These are phyloP conservation scores for Batillaria attramentaria DNA, from an alignment of 1,140 invertebrate species.

Conservation along the genomic window DNA sequence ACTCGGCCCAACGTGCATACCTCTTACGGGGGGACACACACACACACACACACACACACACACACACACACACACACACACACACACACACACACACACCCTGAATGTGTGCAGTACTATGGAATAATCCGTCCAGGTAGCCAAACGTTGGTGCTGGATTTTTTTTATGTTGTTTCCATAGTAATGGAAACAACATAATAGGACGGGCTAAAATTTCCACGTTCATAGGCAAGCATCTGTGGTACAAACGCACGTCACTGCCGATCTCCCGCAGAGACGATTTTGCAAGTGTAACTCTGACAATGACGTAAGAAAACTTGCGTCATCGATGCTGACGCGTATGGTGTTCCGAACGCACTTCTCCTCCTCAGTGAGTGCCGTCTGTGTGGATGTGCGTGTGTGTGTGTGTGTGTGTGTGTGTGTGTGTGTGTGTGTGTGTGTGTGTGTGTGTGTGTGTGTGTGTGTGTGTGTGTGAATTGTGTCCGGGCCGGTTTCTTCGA, in stretches of 20 bases:
- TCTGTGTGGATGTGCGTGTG: constrained; percentile 4
- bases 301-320: too few relatives aligned
- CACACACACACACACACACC: background rate
- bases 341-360: too few relatives aligned
- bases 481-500: background rate
- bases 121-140: background rate
- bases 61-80: too few relatives aligned
- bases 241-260: too few relatives aligned
- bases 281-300: too few relatives aligned
- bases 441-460: background rate
- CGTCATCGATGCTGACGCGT: too few relatives aligned
- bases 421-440: constrained; percentile 5
- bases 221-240: too few relatives aligned
- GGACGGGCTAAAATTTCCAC: too few relatives aligned
- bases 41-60: too few relatives aligned
- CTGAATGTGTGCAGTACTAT: background rate
- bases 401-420: constrained; percentile 5
- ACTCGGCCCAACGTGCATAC: background rate
- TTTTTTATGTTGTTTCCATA: background rate
- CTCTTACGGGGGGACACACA: too few relatives aligned
- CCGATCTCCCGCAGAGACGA: too few relatives aligned
- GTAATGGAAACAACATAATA: background rate
- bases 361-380: too few relatives aligned
- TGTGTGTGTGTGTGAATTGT: background rate
- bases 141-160: background rate